phyloP scores from a whole-genome alignment of 2,113 vertebrate genomes.

The Dasyurus viverrinus region DNA sequence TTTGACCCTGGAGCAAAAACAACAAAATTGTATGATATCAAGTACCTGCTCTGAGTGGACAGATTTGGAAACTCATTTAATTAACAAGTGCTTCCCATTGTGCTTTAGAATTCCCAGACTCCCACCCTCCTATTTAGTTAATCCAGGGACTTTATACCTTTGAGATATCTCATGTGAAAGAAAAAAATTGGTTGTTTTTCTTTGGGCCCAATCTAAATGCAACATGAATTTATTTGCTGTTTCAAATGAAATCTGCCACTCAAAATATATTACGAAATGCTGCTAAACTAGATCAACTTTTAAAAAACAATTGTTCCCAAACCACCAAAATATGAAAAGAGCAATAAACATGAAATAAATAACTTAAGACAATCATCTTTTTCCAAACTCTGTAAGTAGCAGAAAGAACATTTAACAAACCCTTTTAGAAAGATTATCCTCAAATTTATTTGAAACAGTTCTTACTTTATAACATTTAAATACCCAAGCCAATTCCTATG shows the following conservation, averaged over 20 bases:
- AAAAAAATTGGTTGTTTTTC: slow-evolving; percentile 52
- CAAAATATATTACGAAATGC: slow-evolving; percentile 47
- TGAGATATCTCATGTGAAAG: slow-evolving; percentile 30
- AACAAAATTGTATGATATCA: not conserved
- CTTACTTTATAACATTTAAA: slow-evolving; percentile 61
- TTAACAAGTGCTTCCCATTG: not conserved
- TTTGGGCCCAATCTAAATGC: slow-evolving; percentile 39
- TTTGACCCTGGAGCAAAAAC: not conserved
- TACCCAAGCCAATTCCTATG: slow-evolving; percentile 76
- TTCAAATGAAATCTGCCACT: slow-evolving; percentile 55
- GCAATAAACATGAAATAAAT: slow-evolving; percentile 52
- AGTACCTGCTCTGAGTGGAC: slow-evolving; percentile 41
- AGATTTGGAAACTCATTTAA: not conserved
- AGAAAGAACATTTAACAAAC: slow-evolving; percentile 51
- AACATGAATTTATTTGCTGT: slow-evolving; percentile 49
- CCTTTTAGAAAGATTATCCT: slow-evolving; percentile 39
- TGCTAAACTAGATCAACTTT: slow-evolving; percentile 49
- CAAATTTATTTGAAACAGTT: slow-evolving; percentile 56
- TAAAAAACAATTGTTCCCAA: slow-evolving; percentile 40
- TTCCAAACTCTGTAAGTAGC: slow-evolving; percentile 26
- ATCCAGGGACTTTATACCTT: not conserved
- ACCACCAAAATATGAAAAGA: slow-evolving; percentile 47
- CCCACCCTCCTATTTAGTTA: not conserved
- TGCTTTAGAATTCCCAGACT: not conserved
- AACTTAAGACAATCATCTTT: slow-evolving; percentile 13